Evolutionary conservation across 2,888 invertebrate species (phyloP).

Genomic region (Xanthostigma xanthostigma): DNA sequence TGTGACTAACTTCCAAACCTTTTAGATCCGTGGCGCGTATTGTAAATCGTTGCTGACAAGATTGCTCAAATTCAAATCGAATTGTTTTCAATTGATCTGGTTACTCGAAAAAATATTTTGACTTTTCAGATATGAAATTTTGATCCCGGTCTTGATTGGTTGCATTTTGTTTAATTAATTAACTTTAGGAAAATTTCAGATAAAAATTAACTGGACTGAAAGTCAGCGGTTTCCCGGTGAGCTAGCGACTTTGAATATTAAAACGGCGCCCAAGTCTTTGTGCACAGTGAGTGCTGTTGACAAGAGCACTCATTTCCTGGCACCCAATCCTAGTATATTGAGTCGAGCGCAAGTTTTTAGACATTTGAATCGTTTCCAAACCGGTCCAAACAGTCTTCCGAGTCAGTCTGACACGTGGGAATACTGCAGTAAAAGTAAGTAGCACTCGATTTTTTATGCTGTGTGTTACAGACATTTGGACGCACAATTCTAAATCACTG

Average conservation of each 20-base stretch:
- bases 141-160: too few species aligned
- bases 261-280: slow-evolving; percentile 35
- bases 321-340: slow-evolving; percentile 11
- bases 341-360: slow-evolving; percentile 21
- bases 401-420: slow-evolving; percentile 21
- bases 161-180: slow-evolving; percentile 1
- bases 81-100: too few species aligned
- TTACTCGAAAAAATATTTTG: too few species aligned
- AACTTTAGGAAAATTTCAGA: slow-evolving; percentile 14
- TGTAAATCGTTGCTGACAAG: too few species aligned
- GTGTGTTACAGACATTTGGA: too few species aligned
- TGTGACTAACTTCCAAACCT: too few species aligned
- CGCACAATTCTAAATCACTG: too few species aligned
- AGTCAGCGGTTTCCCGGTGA: slow-evolving; percentile 33
- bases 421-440: slow-evolving; percentile 20
- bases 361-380: slow-evolving; percentile 22
- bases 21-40: too few species aligned
- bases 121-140: too few species aligned
- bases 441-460: neutral
- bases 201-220: slow-evolving; percentile 30
- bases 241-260: slow-evolving; percentile 30
- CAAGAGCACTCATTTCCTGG: slow-evolving; percentile 35
- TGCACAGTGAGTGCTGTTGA: slow-evolving; percentile 43
- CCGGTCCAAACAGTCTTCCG: slow-evolving; percentile 19
- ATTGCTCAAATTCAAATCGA: too few species aligned